Base-by-base conservation (phyloP, 2,797 vertebrate species). In the Lithobates pipiens region DNA sequence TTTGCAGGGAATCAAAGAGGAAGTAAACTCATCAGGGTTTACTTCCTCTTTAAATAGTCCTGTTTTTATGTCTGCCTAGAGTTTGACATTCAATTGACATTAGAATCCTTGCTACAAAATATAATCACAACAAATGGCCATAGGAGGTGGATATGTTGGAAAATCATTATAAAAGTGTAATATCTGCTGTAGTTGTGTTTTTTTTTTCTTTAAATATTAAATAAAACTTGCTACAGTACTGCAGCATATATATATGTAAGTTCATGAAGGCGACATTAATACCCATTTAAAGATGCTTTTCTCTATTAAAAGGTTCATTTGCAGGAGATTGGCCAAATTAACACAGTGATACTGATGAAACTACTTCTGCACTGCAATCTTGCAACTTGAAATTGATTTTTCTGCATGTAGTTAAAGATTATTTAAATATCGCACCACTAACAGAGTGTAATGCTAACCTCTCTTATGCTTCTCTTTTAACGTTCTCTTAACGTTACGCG, bases 281-380 rank as follows among this genome's bases (percentile, higher is more conserved):
- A 73, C 70, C 80, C 72, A 83, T 83, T 83, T 75, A 65, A 36
- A 67, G 63, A 76, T 83, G 61, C 25, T 76, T 83, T 83, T 83
- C 71, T 76, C 57, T 76, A 83, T 83, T 83, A 83, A 75, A 67
- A 83, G 80, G 54, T 83, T 83, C 80, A 83, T 83, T 83, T 83
- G 80, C 72, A 76, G 57, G 72, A 27, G 72, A 83, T 76, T 54
- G 80, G 68, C 71, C 80, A 83, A 83, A 76, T 83, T 74, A 83
- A 50, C 71, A 27, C 72, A 67, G 80, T 61, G 27, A 42, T 63
- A 67, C 80, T 83, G 80, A 75, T 83, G 61, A 75, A 83, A 34
- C 71, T 78, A 32, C 68, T 32, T 84, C 46, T 70, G 25, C 68
- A 77, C 29, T 84, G 69, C 27, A 42, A 74, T 70, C n/a, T 54